Evolutionary conservation across 2,888 invertebrate genomes (phyloP), one percentile per base, ranked within the genome.

Genomic region (Bellardia bayeri): DNA sequence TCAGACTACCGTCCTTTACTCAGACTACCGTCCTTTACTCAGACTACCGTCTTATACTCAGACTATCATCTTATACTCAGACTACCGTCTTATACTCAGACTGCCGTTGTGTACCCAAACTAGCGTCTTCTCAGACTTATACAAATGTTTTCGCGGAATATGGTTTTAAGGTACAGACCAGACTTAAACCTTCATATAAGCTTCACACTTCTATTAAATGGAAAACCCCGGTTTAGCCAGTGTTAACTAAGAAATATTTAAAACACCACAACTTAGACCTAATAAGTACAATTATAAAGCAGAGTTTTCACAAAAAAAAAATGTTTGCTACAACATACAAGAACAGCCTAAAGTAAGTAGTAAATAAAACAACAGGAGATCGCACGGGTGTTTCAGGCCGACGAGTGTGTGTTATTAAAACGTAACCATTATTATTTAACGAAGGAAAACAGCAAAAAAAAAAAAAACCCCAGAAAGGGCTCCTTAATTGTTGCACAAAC

Each of bases 401-500:
- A 30, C 14, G 51, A 9, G 14, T 45, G 68, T 61, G 42, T 68
- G 45, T 79, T 79, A 82, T 82, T 82, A 82, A 74, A 78, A 82
- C 45, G 23, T 68, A 74, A 82, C 72, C 37, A 82, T 76, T 82
- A 74, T 75, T 64, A 45, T 64, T 33, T 40, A 74, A 63, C 51
- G 68, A 86, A 82, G 51, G 49, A 58, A 45, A 7, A 40, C 2
- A 9, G n/a, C 23, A 23, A 23, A 23, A 23, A n/a, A n/a, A 30
- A 64, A 72, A n/a, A 63, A 82, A 54, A 68, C 9, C 30, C 56
- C 23, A 64, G 16, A 33, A 68, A 74, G 74, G 66, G 82, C 64
- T 68, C 37, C 63, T 83, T 83, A 87, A 83, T 81, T 87, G 87
- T 78, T 84, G 83, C 80, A 86, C 72, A 81, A 80, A 81, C 64